Base-by-base conservation (phyloP, 2,797 vertebrate genomes). In the Gadopsis marmoratus region DNA sequence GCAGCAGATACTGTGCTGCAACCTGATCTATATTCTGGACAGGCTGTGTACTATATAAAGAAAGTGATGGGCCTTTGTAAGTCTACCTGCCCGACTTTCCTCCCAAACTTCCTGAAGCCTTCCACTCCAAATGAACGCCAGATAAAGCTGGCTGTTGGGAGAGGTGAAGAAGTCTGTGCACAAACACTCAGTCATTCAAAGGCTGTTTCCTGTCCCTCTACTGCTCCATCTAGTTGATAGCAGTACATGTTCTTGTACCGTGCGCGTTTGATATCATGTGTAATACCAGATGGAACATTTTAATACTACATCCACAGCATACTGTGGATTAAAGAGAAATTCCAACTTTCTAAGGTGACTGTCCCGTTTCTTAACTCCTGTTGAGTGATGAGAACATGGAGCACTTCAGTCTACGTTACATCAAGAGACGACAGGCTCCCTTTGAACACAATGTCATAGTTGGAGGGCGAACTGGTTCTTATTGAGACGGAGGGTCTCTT, bases 1-100 rank as follows among this genome's bases (percentile, higher is more conserved):
- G 75, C 63, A 84, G 84, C 76, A 83, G 85, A 86, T 90, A 86
- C 64, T 39, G 55, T 78, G 81, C 85, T 29, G 90, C 88, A 92
- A 92, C 86, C 89, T 92, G 92, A 95, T 95, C 94, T 93, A 84
- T 91, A 94, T 94, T 95, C 91, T 88, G 87, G 86, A 93, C 84
- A 86, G 88, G 58, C 77, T 48, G 70, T 84, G 87, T 76, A 67
- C 92, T 93, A 93, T 92, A 93, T 94, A 94, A 94, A 94, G 92
- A 92, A 86, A 84, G 83, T 63, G 84, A 86, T 45, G 74, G 75
- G 77, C 74, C 79, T 88, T 83, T 91, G 89, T 90, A 92, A 89
- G 86, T 90, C 86, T 90, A 90, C 78, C 88, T 93, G 91, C 77
- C 83, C 90, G 86, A 90, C 89, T 91, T 93, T 92, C 74, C 71